Evolutionary conservation across 2,113 vertebrate genomes (phyloP).

Genomic region (Leiothrix lutea): DNA sequence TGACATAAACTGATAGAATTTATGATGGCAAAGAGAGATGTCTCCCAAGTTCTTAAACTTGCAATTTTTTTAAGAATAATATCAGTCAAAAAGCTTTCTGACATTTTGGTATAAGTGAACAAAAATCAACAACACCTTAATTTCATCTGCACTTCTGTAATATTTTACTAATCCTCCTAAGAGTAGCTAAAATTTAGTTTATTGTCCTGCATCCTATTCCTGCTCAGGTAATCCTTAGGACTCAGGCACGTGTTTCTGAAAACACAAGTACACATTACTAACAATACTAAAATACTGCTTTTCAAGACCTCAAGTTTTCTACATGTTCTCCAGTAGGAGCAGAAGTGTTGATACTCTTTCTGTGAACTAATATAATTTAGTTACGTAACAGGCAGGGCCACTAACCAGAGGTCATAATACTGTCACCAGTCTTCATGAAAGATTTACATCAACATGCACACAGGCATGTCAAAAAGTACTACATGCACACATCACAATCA

Average conservation of each 20-base stretch:
- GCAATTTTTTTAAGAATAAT: background rate
- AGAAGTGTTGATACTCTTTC: background rate
- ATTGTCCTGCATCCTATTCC: background rate
- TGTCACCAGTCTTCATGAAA: slow-evolving; percentile 3
- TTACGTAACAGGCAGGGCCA: background rate
- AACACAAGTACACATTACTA: background rate
- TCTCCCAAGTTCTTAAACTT: background rate
- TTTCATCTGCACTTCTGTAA: background rate
- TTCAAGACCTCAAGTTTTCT: background rate
- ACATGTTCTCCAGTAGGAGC: background rate
- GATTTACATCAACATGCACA: slow-evolving; percentile 39
- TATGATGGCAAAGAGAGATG: background rate
- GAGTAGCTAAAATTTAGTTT: background rate
- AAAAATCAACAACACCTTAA: background rate
- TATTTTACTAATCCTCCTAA: background rate
- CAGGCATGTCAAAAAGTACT: slow-evolving; percentile 31
- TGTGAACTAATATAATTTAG: background rate
- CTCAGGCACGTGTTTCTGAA: background rate
- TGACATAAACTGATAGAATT: accelerated
- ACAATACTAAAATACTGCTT: background rate
- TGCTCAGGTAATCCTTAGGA: background rate
- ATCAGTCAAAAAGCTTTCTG: background rate
- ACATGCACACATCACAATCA: slow-evolving; percentile 35
- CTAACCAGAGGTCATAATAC: slow-evolving; percentile 27
- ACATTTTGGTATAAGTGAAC: background rate